Conservation (phyloP, 2,113 vertebrate species). For the Labrus mixtus region DNA sequence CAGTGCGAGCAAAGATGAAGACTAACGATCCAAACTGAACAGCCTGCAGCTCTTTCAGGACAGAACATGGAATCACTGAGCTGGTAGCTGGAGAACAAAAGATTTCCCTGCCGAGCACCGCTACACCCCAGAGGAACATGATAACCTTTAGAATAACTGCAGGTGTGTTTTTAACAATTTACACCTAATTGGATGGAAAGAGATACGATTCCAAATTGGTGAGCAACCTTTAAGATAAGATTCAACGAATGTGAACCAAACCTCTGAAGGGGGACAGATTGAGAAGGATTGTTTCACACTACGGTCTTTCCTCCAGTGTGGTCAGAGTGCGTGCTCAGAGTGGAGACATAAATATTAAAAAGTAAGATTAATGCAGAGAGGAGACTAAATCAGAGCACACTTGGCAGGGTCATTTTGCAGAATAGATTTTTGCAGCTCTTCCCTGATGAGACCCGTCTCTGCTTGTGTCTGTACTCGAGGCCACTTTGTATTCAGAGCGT, state of each 20-base stretch:
- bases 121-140: neutral
- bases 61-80: neutral
- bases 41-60: neutral
- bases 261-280: neutral
- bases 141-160: neutral
- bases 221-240: neutral
- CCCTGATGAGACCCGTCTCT: neutral
- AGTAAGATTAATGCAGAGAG: neutral
- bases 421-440: neutral
- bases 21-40: neutral
- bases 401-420: neutral
- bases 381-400: neutral
- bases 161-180: neutral
- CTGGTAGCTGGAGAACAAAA: neutral
- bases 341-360: neutral
- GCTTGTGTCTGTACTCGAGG: neutral
- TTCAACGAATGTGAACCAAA: neutral
- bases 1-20: neutral
- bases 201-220: neutral
- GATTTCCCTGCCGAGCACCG: neutral
- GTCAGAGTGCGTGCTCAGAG: neutral
- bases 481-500: constrained; percentile 9
- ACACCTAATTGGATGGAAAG: neutral
- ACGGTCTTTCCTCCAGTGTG: neutral
- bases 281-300: too few species aligned